Conservation (phyloP, 2,888 invertebrate species). For the Microctonus aethiopoides region DNA sequence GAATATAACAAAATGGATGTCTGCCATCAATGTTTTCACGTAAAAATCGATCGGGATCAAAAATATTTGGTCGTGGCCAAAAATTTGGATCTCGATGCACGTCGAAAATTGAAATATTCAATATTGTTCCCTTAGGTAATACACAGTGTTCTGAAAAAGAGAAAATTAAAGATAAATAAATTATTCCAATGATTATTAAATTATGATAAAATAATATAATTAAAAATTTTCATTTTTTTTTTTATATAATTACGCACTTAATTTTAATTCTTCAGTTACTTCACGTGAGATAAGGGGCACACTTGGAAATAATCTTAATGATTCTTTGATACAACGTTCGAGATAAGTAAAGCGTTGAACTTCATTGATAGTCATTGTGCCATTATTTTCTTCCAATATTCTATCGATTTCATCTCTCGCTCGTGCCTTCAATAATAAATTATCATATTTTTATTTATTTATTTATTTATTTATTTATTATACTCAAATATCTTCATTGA, state of each 20-base stretch:
- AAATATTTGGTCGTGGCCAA: constrained; percentile 74
- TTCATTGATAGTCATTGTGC: constrained; percentile 69
- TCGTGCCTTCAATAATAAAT: constrained; percentile 38
- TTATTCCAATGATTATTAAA: not conserved
- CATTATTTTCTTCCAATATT: constrained; percentile 68
- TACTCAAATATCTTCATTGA: not conserved
- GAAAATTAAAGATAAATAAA: too few relatives aligned
- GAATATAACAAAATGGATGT: constrained; percentile 74
- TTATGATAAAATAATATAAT: not conserved
- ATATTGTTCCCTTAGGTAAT: constrained; percentile 68
- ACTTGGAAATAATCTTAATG: constrained; percentile 75
- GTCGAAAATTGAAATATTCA: constrained; percentile 70
- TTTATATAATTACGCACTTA: constrained; percentile 43
- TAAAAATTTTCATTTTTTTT: not conserved
- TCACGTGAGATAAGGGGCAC: constrained; percentile 75
- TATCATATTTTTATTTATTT: not conserved
- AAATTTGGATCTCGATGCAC: constrained; percentile 73
- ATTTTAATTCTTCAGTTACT: constrained; percentile 69
- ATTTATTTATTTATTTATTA: not conserved
- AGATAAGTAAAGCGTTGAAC: constrained; percentile 75
- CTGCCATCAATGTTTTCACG: constrained; percentile 67
- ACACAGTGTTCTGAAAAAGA: constrained; percentile 62
- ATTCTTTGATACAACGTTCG: constrained; percentile 78
- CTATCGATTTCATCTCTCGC: constrained; percentile 55
- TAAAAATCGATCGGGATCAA: constrained; percentile 76